A percentile compares a stretch with the other conserved stretches of the same genome.
Conservation (phyloP, 2,888 invertebrate species). For the Mongoloraphidia duomilia region DNA sequence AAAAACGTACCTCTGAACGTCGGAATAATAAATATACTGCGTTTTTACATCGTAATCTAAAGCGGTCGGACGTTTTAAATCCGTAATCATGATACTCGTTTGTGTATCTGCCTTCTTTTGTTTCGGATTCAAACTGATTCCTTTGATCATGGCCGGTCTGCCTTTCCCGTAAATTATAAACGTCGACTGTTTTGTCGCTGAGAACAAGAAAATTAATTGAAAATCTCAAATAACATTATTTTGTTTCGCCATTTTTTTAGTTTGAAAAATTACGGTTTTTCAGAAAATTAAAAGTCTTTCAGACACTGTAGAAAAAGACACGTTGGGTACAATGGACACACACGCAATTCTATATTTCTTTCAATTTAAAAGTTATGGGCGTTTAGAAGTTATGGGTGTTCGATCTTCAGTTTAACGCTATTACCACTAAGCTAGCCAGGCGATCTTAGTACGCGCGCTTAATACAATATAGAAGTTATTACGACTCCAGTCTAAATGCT, state of each 20-base stretch:
- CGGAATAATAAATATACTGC: conserved; percentile 49
- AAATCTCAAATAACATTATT: not conserved
- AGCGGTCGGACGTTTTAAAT: conserved; percentile 47
- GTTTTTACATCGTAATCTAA: conserved; percentile 51
- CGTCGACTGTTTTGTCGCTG: conserved; percentile 40
- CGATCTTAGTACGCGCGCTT: no score
- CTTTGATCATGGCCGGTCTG: conserved; percentile 56
- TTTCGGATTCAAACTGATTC: conserved; percentile 33
- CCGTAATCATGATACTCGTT: conserved; percentile 44
- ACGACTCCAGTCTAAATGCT: no score
- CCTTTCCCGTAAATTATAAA: conserved; percentile 53
- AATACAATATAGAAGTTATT: no score
- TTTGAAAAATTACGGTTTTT: no score
- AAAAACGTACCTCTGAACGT: conserved; percentile 30
- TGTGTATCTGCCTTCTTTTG: conserved; percentile 38
- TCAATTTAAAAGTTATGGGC: no score
- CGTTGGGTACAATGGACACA: no score
- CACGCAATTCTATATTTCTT: no score
- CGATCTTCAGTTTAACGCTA: no score
- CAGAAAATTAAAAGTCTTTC: no score
- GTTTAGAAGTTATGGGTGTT: no score
- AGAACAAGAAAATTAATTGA: conserved; percentile 1
- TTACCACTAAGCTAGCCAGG: no score
- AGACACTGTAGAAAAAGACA: no score
- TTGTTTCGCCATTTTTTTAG: not conserved